These are phyloP conservation scores for Alsophila aescularia DNA, from an alignment of 2,888 invertebrate species.

Conservation along the genomic window DNA sequence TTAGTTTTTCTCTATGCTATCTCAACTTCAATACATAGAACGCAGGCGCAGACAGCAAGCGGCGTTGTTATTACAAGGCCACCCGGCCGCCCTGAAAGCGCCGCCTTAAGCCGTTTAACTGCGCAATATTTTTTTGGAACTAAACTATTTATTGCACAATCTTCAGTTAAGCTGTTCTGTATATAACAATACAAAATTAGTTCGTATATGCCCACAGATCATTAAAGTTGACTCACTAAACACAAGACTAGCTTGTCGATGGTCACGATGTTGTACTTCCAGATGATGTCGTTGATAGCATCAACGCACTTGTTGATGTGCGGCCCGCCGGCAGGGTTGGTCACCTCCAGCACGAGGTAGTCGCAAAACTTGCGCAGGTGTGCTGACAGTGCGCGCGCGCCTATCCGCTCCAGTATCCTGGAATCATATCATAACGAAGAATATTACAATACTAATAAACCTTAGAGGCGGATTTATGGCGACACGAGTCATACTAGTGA, in stretches of 20 bases:
- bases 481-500: too few species aligned
- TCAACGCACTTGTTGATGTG: conserved; percentile 97
- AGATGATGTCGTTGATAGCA: conserved; percentile 97
- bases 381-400: conserved; percentile 94
- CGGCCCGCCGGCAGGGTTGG: conserved; percentile 93
- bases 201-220: too few species aligned
- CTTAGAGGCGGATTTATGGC: background rate
- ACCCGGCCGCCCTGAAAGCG: too few species aligned
- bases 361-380: conserved; percentile 98
- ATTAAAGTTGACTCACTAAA: conserved; percentile 83
- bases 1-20: too few species aligned
- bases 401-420: conserved; percentile 96
- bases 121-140: too few species aligned
- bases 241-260: conserved; percentile 97
- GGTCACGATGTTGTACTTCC: conserved; percentile 98
- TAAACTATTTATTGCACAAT: too few species aligned
- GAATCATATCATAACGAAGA: background rate
- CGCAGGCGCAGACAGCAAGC: too few species aligned
- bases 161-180: too few species aligned
- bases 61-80: too few species aligned
- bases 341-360: conserved; percentile 96
- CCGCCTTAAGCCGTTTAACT: too few species aligned
- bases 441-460: conserved; percentile 13
- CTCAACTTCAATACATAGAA: too few species aligned
- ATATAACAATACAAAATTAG: too few species aligned